phyloP scores from a whole-genome alignment of 2,113 vertebrate species.

The Corythornis madagascariensis region DNA sequence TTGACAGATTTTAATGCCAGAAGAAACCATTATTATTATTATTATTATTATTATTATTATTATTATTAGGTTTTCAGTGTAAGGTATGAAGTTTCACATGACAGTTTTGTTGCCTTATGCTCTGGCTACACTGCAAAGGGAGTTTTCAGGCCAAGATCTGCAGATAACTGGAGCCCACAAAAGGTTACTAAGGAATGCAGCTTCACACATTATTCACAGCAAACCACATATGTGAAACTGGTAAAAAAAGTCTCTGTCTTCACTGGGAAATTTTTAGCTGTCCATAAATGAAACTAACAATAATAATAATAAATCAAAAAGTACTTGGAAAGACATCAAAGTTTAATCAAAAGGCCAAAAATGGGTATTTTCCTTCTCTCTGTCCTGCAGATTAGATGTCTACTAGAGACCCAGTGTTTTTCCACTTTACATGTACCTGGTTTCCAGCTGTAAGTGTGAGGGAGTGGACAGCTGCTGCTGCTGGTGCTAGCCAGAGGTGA shows the following conservation, averaged over 20 bases:
- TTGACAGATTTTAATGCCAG: neutral
- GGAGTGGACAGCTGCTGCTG: neutral
- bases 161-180: neutral
- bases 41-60: too few relatives aligned
- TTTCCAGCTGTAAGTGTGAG: neutral
- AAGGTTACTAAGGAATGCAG: neutral
- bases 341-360: neutral
- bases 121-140: neutral
- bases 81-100: neutral
- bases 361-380: neutral
- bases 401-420: neutral
- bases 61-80: neutral
- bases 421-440: neutral
- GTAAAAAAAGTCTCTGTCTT: neutral
- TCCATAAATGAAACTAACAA: slow-evolving; percentile 2
- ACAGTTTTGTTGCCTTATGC: neutral
- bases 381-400: neutral
- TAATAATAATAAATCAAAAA: neutral
- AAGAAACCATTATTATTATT: neutral
- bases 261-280: neutral
- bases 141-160: neutral
- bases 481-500: neutral
- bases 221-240: neutral
- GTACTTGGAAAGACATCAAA: slow-evolving; percentile 33
- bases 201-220: neutral